Percentiles rank a stretch among this genome's conserved stretches.
phyloP scores from a whole-genome alignment of 2,113 vertebrate genomes.

The Anolis carolinensis region DNA sequence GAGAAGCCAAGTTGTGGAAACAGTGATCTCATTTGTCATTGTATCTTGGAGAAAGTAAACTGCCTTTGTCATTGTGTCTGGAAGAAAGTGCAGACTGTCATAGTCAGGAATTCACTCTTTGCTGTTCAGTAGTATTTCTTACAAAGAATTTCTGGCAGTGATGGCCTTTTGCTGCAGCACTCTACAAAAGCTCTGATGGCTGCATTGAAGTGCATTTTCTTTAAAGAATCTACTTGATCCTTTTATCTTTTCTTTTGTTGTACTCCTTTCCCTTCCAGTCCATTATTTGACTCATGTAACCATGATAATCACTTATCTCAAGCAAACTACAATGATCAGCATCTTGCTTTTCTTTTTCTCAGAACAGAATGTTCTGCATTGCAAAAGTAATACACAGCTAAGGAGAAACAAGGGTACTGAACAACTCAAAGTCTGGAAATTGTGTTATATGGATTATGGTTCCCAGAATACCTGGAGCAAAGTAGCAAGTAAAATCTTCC shows the following conservation, averaged over 20 bases:
- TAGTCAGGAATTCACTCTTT: not conserved
- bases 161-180: not conserved
- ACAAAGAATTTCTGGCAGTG: not conserved
- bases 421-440: no score
- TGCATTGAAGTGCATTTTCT: not conserved
- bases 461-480: no score
- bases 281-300: no score
- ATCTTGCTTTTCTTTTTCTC: not conserved
- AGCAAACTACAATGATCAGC: not conserved
- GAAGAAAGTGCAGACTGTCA: slow-evolving; percentile 7
- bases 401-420: not conserved
- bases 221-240: not conserved
- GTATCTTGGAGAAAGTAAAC: slow-evolving; percentile 23
- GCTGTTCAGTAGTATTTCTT: not conserved
- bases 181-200: not conserved
- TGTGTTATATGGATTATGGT: no score
- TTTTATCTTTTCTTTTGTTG: not conserved
- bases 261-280: not conserved
- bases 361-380: not conserved
- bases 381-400: not conserved
- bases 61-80: slow-evolving; percentile 23
- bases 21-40: slow-evolving; percentile 1
- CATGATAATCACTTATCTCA: not conserved
- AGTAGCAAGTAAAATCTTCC: no score
- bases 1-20: slow-evolving; percentile 20